Evolutionary conservation across 2,797 vertebrate species (phyloP), one percentile per base, ranked within the genome.

Genomic region (Ataeniobius toweri): DNA sequence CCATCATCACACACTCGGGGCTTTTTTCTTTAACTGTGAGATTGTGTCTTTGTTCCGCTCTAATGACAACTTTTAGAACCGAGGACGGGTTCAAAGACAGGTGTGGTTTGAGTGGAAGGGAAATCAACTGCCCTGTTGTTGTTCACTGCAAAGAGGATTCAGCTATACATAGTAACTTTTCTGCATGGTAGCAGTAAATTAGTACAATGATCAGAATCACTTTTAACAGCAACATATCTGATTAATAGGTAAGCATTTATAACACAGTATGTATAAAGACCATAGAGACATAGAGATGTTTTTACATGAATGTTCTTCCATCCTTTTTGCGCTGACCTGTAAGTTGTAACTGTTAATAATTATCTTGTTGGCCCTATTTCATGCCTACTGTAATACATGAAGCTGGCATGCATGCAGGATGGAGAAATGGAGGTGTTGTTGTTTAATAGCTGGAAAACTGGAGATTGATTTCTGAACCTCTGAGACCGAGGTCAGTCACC

Each of bases 1-100:
- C 79, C 79, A 76, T 82, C 79, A 82, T 82, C 69, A 75, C 44
- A 22, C 61, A 70, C 83, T 69, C 26, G 36, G 67, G 50, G 56
- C 69, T 77, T 72, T 46, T 56, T 61, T 58, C 36, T 69, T 70
- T 48, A 70, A 44, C 51, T 74, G 58, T 39, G 50, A 75, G 59
- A 76, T 56, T 75, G 65, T 51, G 28, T 75, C 78, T 75, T 83
- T 85, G 69, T 81, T 76, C 76, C 41, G 39, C 74, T 71, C 26
- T 75, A 80, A 82, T 10, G 61, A 73, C 44, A 75, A 59, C 44
- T 82, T 63, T 79, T 61, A 76, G 39, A 68, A 50, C 44, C 13
- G 59, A 48, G 48, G 79, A 75, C 41, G 16, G 74, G 72, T 44
- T 80, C 39, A 71, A 74, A 85, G 63, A 75, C 53, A 71, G 77